Evolutionary conservation across 1,140 invertebrate species (phyloP).

Genomic region (Brachionus sp.): DNA sequence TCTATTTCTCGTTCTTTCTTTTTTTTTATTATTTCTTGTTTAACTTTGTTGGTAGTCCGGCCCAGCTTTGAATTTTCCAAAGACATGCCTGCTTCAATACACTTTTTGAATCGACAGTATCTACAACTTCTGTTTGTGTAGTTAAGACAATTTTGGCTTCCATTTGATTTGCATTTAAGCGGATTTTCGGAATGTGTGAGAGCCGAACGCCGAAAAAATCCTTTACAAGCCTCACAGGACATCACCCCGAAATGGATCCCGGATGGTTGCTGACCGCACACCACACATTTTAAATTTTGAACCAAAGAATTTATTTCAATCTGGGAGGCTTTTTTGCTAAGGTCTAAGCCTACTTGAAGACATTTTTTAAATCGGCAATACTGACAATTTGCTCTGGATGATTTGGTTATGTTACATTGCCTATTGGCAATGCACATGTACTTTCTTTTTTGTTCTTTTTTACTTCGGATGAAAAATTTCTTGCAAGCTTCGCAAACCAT

Average conservation of each 20-base stretch:
- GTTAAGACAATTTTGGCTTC: constrained; percentile 52
- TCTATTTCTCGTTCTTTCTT: not conserved
- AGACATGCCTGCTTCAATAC: constrained; percentile 96
- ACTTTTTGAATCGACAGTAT: constrained; percentile 98
- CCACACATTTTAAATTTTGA: constrained; percentile 50
- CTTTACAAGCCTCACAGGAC: constrained; percentile 61
- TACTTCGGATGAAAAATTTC: constrained; percentile 59
- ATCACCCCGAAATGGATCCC: constrained; percentile 59
- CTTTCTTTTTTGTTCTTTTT: constrained; percentile 52
- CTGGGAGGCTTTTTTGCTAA: constrained; percentile 72
- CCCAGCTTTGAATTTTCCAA: constrained; percentile 71
- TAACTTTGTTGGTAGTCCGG: constrained; percentile 17
- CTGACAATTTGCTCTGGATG: constrained; percentile 69
- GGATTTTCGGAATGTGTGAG: constrained; percentile 57
- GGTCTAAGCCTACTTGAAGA: constrained; percentile 93
- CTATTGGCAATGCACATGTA: constrained; percentile 54
- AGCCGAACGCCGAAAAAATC: constrained; percentile 46
- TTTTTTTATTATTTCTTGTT: constrained; percentile 21
- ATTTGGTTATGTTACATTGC: constrained; percentile 57
- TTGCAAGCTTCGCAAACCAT: constrained; percentile 46
- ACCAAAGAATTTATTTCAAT: not conserved
- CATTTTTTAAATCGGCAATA: constrained; percentile 99
- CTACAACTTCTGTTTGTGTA: constrained; percentile 70
- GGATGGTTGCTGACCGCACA: constrained; percentile 56
- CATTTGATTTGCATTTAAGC: constrained; percentile 53